Evolutionary conservation across 2,113 vertebrate species (phyloP), one percentile per base, ranked within the genome.

Genomic region (Heliornis fulica): DNA sequence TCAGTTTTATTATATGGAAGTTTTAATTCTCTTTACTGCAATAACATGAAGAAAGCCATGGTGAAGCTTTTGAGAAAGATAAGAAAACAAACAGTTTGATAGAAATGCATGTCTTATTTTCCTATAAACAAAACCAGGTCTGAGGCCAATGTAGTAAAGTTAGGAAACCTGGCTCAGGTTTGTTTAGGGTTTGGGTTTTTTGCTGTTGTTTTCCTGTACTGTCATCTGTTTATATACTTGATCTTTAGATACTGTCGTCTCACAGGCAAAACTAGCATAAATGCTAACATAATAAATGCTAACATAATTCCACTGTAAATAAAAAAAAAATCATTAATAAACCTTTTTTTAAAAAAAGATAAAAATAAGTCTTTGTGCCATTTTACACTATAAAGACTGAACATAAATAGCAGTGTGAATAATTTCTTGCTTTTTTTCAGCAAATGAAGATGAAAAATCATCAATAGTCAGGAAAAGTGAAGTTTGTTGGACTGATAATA

Each of bases 401-500:
- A 83, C 11, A 23, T 83, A 76, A 84, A 54, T 25, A 28, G 64
- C 40, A 66, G 17, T 51, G 23, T 61, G 34, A 81, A 89, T 95
- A 45, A 89, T 75, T 69, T 76, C 10, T 77, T 82, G 9, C 38
- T 38, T 95, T 95, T 78, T 98, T 97, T 69, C 54, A 98, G 98
- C 85, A 84, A 93, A 59, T 79, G 83, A 97, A 96, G 60, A 84
- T 87, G 88, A 96, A 43, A 91, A 82, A 19, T 13, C 87, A 63
- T 61, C 88, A 50, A 51, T 22, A 83, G 20, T 34, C 53, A 82
- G 7, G 11, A 64, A 68, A 85, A 66, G 77, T 7, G 57, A 96
- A 78, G 19, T 60, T 32, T 51, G 31, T 60, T 22, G 63, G 85
- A 63, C 34, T 17, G 54, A 36, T 46, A 46, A 18, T 48, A 46